phyloP scores from a whole-genome alignment of 2,888 invertebrate species.

The Prosopocoilus inquinatus region DNA sequence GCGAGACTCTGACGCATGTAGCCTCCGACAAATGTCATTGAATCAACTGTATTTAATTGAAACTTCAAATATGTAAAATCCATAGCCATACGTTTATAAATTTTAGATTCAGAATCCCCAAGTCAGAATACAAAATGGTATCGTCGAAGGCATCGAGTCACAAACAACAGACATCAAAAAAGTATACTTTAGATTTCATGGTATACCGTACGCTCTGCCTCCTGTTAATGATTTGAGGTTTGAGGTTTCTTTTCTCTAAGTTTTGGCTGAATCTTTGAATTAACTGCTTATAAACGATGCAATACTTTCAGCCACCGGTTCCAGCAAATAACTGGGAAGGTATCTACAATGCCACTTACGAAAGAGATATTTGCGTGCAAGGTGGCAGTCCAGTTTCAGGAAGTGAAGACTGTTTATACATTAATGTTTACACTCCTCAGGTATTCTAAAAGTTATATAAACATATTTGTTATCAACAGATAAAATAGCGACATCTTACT shows the following conservation, averaged over 20 bases:
- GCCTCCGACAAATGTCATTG: too few species aligned
- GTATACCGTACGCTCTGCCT: constrained; percentile 35
- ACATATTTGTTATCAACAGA: too few species aligned
- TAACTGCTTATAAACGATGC: neutral
- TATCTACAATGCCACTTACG: constrained; percentile 28
- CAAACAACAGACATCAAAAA: constrained; percentile 13
- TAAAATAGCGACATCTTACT: too few species aligned
- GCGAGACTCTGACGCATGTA: too few species aligned
- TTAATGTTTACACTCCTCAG: constrained; percentile 36
- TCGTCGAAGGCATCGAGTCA: constrained; percentile 22
- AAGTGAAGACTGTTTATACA: constrained; percentile 35
- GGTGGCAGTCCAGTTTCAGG: constrained; percentile 18
- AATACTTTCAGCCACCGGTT: constrained; percentile 20
- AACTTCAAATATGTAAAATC: too few species aligned
- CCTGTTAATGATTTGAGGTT: constrained; percentile 32
- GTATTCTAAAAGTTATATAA: constrained; percentile 18
- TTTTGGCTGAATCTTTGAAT: too few species aligned
- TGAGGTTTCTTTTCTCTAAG: constrained; percentile 26
- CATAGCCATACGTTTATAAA: too few species aligned
- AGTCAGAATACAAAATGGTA: constrained; percentile 24
- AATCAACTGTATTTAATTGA: too few species aligned
- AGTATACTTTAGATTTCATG: constrained; percentile 29
- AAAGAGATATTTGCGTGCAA: constrained; percentile 28
- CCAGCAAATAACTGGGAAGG: constrained; percentile 27
- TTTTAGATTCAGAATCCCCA: neutral